These are phyloP conservation scores for Syrrhaptes paradoxus DNA, from an alignment of 2,113 vertebrate species.

Conservation along the genomic window DNA sequence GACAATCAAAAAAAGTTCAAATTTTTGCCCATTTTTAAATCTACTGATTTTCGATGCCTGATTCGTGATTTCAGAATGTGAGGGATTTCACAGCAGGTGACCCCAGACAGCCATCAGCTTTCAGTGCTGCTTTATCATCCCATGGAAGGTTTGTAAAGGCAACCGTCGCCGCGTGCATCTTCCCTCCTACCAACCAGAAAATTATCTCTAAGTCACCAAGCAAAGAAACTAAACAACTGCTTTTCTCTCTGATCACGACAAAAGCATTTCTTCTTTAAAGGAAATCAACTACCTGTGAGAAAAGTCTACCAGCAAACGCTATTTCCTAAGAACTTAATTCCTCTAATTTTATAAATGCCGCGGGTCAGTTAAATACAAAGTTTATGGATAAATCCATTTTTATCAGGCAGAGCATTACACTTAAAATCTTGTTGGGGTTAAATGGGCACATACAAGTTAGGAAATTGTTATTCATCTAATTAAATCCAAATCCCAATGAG, in stretches of 20 bases:
- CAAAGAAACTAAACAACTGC: background rate
- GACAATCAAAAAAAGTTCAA: background rate
- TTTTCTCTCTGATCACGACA: background rate
- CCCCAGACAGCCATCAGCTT: background rate
- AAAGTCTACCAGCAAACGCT: background rate
- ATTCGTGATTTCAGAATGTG: background rate
- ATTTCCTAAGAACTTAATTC: background rate
- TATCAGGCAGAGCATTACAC: background rate
- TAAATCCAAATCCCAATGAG: background rate
- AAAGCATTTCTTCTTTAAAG: background rate
- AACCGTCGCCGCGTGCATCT: accelerated
- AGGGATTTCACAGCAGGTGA: background rate
- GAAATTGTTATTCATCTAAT: background rate
- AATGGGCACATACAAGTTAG: background rate
- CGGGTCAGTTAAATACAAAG: background rate
- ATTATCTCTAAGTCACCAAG: background rate
- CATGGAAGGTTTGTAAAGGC: background rate
- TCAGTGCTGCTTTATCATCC: background rate
- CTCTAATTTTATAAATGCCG: background rate
- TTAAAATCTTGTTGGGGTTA: background rate
- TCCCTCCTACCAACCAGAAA: background rate
- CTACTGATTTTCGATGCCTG: background rate
- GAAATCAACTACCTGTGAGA: background rate
- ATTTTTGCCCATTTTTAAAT: background rate
- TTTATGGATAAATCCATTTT: background rate